These are phyloP conservation scores for Balaeniceps rex DNA, from an alignment of 2,113 vertebrate species.

Conservation along the genomic window DNA sequence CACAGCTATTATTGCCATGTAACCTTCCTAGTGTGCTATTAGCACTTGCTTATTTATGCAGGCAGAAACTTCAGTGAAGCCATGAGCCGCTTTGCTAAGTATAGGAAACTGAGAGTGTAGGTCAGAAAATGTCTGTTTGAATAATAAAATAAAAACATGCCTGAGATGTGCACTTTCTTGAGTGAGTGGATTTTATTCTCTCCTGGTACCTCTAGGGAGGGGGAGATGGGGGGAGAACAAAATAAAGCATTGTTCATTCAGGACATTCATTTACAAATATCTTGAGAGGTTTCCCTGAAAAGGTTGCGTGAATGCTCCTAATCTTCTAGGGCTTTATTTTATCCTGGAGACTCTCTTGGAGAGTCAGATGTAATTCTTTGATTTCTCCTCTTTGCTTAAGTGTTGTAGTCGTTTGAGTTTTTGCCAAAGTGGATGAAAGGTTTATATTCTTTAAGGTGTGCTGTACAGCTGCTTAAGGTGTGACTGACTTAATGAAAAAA, in stretches of 20 bases:
- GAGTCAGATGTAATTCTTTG: neutral
- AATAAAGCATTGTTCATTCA: neutral
- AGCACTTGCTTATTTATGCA: neutral
- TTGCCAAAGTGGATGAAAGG: neutral
- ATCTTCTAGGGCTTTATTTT: neutral
- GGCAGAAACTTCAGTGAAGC: neutral
- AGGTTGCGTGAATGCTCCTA: neutral
- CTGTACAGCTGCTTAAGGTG: neutral
- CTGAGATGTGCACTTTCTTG: neutral
- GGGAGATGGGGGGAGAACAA: neutral
- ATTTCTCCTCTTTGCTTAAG: neutral
- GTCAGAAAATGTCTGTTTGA: neutral
- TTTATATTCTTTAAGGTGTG: neutral
- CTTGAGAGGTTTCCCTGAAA: neutral
- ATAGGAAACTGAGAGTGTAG: neutral
- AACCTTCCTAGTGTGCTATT: neutral
- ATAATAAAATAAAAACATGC: neutral
- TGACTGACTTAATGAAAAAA: neutral
- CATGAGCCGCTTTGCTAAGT: neutral
- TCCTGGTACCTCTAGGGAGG: neutral
- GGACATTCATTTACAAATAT: neutral
- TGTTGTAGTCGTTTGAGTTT: neutral
- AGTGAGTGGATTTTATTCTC: neutral
- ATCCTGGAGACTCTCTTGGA: neutral
- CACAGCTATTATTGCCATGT: neutral